Base-by-base conservation (phyloP, 2,888 invertebrate genomes). In the Clitarchus hookeri region DNA sequence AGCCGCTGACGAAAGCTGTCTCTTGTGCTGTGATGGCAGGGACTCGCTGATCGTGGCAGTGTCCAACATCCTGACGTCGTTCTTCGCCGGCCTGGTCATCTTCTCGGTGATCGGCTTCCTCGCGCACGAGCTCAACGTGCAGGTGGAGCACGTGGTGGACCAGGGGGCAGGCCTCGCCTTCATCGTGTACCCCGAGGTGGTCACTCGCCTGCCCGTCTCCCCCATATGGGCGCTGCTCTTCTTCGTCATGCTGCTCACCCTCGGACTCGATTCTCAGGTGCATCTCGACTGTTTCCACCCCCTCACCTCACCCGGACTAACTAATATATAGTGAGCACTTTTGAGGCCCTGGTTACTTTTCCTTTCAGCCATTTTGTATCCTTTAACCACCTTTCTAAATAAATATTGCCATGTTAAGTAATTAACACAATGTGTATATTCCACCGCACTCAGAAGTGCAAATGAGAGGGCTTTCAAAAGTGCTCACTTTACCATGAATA, bases 171-270 rank as follows among this genome's bases (percentile, higher is more conserved):
- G 96, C 11, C 91, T 97, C 88, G 96, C 96, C 0, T 97, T 97
- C 90, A 95, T 97, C 87, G 96, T 96, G n/a, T 96, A 97, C 90
- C 96, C 97, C 0, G 97, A 97, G 92, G 93, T 93, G 3, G 95
- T 97, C 0, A 94, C 96, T 0, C 93, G 96, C 87, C 91, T 97
- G 88, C 96, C 97, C 0, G 93, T 96, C 0, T 94, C 97, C 0
- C 96, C 96, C 0, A 92, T 97, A 13, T 97, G 97, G 96, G 95
- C 97, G 11, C 93, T 96, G 85, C 92, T 97, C 6, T 97, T 96
- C 92, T 97, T 97, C 91, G 93, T 96, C 86, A 96, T 96, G 96
- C 92, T 96, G 54, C 92, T 96, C 85, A 96, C 96, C 0, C 92
- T 96, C 84, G 96, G 96, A 83, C 92, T 96, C 86, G 96, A 96